Conservation (phyloP, 2,797 vertebrate species). For the Onychomys arenicola region DNA sequence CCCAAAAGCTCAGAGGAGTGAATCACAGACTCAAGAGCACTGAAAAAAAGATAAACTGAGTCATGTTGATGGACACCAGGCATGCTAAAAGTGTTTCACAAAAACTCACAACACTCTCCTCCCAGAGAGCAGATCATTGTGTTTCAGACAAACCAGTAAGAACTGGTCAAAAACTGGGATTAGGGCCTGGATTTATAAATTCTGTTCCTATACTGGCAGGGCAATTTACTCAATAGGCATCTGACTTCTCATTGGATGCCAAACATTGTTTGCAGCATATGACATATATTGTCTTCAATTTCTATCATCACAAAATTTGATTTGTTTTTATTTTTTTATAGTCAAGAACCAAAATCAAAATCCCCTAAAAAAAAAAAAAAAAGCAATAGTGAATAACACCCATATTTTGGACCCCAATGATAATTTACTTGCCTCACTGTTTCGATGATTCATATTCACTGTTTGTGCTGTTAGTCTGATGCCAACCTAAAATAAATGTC, state of each 20-base stretch:
- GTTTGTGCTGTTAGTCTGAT: constrained; percentile 20
- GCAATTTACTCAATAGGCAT: constrained; percentile 32
- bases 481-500: constrained; percentile 54
- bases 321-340: constrained; percentile 35
- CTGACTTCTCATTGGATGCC: background rate
- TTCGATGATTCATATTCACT: constrained; percentile 56
- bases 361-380: constrained; percentile 37
- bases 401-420: constrained; percentile 25
- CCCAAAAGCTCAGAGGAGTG: background rate
- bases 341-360: constrained; percentile 13
- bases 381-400: background rate
- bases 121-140: background rate
- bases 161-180: background rate
- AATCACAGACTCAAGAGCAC: constrained; percentile 9
- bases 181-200: background rate
- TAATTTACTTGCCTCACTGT: background rate
- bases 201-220: background rate
- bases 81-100: background rate
- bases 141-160: constrained; percentile 33
- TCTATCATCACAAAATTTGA: background rate
- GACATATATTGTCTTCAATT: constrained; percentile 26
- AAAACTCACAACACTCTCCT: constrained; percentile 21
- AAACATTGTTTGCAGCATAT: background rate
- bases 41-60: constrained; percentile 28
- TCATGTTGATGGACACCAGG: background rate